phyloP scores from a whole-genome alignment of 1,140 invertebrate species.

The Drosophila takahashii region DNA sequence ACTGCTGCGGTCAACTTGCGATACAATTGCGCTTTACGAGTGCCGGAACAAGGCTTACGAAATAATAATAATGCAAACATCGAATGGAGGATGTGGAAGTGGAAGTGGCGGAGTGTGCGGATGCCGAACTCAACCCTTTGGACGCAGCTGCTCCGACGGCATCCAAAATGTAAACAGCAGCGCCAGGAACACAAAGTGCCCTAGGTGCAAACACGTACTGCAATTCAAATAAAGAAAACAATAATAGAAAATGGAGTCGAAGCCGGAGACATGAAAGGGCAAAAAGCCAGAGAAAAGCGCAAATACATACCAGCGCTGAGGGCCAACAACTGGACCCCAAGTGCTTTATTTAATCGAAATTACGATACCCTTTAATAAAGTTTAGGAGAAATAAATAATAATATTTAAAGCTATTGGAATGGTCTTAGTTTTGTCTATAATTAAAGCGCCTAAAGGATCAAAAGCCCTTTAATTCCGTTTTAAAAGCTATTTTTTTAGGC shows the following conservation, averaged over 20 bases:
- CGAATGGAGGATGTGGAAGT: slow-evolving; percentile 15
- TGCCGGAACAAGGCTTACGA: slow-evolving; percentile 27
- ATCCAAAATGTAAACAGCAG: slow-evolving; percentile 58
- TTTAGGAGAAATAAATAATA: background rate
- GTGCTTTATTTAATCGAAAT: background rate
- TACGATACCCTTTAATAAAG: background rate
- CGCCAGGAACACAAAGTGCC: slow-evolving; percentile 59
- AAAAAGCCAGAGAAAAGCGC: slow-evolving; percentile 65
- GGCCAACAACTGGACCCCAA: slow-evolving; percentile 36
- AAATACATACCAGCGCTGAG: slow-evolving; percentile 44
- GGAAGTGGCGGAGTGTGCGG: background rate
- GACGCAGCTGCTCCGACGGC: slow-evolving; percentile 64
- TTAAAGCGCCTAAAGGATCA: too few relatives aligned
- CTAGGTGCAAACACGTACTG: slow-evolving; percentile 78
- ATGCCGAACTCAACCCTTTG: slow-evolving; percentile 32
- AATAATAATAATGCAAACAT: slow-evolving; percentile 54
- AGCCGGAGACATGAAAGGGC: slow-evolving; percentile 50
- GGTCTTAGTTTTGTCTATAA: too few relatives aligned
- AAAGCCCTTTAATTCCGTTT: too few relatives aligned
- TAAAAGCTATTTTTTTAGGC: too few relatives aligned
- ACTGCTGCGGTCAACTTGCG: slow-evolving; percentile 42
- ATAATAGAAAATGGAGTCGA: slow-evolving; percentile 79
- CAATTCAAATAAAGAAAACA: slow-evolving; percentile 83
- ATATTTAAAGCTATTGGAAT: too few relatives aligned
- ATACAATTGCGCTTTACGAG: slow-evolving; percentile 46